Percentiles rank a stretch among this genome's conserved stretches.
Conservation (phyloP, 2,888 invertebrate genomes). For the Palloptera scutellata region DNA sequence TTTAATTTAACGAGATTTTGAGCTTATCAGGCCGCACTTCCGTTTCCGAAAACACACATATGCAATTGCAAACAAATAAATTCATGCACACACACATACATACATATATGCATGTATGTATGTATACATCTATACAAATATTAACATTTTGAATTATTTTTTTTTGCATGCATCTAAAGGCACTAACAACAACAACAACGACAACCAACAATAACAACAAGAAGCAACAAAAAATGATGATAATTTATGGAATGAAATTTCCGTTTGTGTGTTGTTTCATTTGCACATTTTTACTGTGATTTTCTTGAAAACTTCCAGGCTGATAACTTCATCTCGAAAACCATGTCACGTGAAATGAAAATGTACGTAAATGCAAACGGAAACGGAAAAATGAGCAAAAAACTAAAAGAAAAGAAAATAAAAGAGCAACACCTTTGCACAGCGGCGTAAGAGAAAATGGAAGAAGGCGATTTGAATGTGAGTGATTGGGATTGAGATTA, state of each 20-base stretch:
- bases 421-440: too few species aligned
- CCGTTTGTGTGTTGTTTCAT: slow-evolving; percentile 13
- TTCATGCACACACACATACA: too few species aligned
- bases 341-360: slow-evolving; percentile 16
- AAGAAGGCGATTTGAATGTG: too few species aligned
- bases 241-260: slow-evolving; percentile 26
- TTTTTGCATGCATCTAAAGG: neutral
- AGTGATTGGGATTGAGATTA: too few species aligned
- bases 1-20: slow-evolving; percentile 24
- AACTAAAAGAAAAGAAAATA: neutral
- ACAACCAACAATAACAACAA: too few species aligned
- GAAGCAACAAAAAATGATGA: neutral
- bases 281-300: slow-evolving; percentile 5
- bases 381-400: slow-evolving; percentile 10
- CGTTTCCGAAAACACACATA: too few species aligned
- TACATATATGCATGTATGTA: too few species aligned
- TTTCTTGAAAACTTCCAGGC: neutral
- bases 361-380: neutral
- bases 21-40: slow-evolving; percentile 15
- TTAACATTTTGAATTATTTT: neutral
- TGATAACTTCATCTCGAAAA: slow-evolving; percentile 20
- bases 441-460: too few species aligned
- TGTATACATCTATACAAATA: too few species aligned
- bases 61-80: too few species aligned
- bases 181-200: too few species aligned